Conservation (phyloP, 2,797 vertebrate species). For the Gouania willdenowi region DNA sequence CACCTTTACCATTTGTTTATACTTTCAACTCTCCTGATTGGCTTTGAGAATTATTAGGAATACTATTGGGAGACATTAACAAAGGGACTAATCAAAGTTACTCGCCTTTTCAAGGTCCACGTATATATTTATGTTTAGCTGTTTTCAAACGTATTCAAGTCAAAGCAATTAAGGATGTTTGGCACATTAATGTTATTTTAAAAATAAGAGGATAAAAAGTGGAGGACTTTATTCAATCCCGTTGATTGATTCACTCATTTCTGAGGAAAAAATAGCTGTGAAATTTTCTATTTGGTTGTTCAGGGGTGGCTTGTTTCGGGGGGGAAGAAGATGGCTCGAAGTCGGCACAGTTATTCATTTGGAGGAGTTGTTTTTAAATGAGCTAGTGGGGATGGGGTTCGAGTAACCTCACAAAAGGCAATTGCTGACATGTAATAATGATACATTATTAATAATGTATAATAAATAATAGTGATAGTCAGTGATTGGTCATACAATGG, state of each 20-base stretch:
- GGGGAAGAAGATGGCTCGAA: conserved; percentile 45
- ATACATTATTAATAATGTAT: conserved; percentile 79
- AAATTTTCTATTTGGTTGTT: conserved; percentile 57
- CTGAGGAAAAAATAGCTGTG: conserved; percentile 54
- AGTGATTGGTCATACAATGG: conserved; percentile 54
- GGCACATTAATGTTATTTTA: no score
- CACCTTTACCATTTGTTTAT: no score
- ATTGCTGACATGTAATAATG: conserved; percentile 59
- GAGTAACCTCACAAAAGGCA: conserved; percentile 59
- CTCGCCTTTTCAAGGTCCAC: no score
- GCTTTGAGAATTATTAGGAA: no score
- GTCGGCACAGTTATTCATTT: conserved; percentile 69
- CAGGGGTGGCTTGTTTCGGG: conserved; percentile 12
- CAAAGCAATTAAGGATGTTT: no score
- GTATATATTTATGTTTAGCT: no score
- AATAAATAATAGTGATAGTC: conserved; percentile 65
- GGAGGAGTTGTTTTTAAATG: conserved; percentile 68
- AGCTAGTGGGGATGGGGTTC: conserved; percentile 67
- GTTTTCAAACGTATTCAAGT: no score
- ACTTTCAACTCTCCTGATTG: no score
- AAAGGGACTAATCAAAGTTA: no score
- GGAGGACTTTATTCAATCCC: conserved; percentile 66
- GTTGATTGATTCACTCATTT: conserved; percentile 68
- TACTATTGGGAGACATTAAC: no score
- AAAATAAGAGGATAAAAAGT: no score